Evolutionary conservation across 1,140 invertebrate species (phyloP).

Genomic region (Tetranychus urticae): DNA sequence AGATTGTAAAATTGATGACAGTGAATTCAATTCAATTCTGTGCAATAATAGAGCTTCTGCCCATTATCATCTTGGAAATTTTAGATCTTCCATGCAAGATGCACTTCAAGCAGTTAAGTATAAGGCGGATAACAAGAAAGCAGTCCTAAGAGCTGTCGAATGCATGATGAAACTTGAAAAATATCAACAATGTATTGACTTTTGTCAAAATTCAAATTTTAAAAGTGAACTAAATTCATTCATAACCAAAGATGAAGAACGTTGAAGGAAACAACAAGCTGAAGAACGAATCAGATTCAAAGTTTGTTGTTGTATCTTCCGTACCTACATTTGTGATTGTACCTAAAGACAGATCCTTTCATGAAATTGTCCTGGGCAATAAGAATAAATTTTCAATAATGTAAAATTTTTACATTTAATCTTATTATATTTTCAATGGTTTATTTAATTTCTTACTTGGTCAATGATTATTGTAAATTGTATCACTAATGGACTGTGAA

Average conservation of each 20-base stretch:
- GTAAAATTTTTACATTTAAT: too few species aligned
- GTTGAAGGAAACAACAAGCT: slow-evolving; percentile 31
- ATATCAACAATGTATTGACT: slow-evolving; percentile 42
- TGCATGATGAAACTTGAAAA: slow-evolving; percentile 40
- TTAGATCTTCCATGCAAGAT: slow-evolving; percentile 40
- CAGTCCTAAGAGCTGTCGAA: slow-evolving; percentile 38
- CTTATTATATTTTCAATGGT: too few species aligned
- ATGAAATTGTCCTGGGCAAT: too few species aligned
- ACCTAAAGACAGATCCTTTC: too few species aligned
- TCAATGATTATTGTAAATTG: too few species aligned
- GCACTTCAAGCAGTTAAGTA: slow-evolving; percentile 47
- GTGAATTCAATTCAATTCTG: slow-evolving; percentile 48
- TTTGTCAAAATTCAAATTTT: slow-evolving; percentile 26
- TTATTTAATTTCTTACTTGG: too few species aligned
- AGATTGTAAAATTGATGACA: slow-evolving; percentile 45
- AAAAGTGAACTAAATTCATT: slow-evolving; percentile 20
- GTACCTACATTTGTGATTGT: too few species aligned
- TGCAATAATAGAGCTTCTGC: slow-evolving; percentile 76
- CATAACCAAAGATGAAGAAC: slow-evolving; percentile 32
- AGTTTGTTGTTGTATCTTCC: too few species aligned
- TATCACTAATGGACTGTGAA: too few species aligned
- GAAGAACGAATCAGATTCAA: slow-evolving; percentile 16
- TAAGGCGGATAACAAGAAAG: slow-evolving; percentile 53
- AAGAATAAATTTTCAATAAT: too few species aligned
- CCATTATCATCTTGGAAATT: slow-evolving; percentile 45